phyloP scores from a whole-genome alignment of 2,797 vertebrate species.

The Megalops cyprinoides region DNA sequence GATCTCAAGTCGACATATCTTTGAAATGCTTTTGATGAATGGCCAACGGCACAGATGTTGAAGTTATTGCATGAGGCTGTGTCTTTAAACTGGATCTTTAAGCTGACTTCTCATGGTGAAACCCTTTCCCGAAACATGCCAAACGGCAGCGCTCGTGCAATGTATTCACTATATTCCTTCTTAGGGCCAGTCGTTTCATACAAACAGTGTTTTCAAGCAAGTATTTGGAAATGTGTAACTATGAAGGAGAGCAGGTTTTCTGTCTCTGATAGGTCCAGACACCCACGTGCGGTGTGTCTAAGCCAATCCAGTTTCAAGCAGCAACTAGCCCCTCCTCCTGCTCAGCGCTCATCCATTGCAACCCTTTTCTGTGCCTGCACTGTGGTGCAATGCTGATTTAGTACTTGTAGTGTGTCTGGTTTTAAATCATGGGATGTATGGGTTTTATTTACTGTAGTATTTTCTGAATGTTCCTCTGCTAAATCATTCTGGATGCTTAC shows the following conservation, averaged over 20 bases:
- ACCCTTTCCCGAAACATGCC: background rate
- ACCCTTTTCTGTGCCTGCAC: background rate
- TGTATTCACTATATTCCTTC: background rate
- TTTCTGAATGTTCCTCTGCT: background rate
- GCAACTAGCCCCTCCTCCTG: background rate
- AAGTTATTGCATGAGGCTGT: background rate
- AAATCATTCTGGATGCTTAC: background rate
- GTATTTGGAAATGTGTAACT: background rate
- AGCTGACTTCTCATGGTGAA: too few species aligned
- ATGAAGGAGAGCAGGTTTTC: too few species aligned
- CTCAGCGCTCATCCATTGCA: background rate
- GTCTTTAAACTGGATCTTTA: background rate
- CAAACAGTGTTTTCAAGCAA: too few species aligned
- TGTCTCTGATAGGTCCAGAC: background rate
- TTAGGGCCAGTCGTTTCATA: background rate
- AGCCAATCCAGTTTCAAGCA: background rate
- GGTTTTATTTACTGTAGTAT: background rate
- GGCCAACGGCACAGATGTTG: background rate
- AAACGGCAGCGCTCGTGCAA: background rate
- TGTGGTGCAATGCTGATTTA: background rate
- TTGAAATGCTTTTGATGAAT: background rate
- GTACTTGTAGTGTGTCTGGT: background rate
- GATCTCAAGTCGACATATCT: too few species aligned
- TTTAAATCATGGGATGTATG: background rate
- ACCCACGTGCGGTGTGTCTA: background rate